phyloP scores from a whole-genome alignment of 53 echinoderm and acorn worm species.

The Stichopus horrens region DNA sequence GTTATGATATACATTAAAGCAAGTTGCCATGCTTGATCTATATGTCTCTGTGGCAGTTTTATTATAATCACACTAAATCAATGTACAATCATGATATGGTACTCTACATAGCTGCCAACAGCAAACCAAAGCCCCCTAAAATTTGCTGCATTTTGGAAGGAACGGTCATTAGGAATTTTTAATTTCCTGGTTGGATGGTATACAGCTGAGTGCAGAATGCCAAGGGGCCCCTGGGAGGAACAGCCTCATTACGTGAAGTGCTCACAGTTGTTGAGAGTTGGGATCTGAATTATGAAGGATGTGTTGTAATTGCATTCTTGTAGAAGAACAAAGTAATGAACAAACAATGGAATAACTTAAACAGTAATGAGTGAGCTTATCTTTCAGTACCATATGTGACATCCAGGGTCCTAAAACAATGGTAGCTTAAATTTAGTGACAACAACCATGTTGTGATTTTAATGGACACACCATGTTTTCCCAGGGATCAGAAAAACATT shows the following conservation, averaged over 20 bases:
- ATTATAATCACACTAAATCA: too few relatives aligned
- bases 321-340: slow-evolving; percentile 1
- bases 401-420: slow-evolving; percentile 17
- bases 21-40: too few relatives aligned
- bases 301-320: slow-evolving; percentile 15
- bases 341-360: slow-evolving; percentile 27
- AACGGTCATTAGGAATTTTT: slow-evolving; percentile 10
- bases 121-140: too few relatives aligned
- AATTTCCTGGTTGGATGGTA: slow-evolving; percentile 17
- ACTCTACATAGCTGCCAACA: too few relatives aligned
- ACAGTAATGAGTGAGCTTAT: slow-evolving; percentile 25
- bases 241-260: slow-evolving; percentile 9
- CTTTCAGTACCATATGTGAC: not conserved
- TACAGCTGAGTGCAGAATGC: not conserved
- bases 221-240: slow-evolving; percentile 28
- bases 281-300: not conserved
- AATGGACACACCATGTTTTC: not conserved
- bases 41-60: too few relatives aligned
- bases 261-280: not conserved
- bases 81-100: too few relatives aligned
- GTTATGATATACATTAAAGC: too few relatives aligned
- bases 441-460: not conserved
- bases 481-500: slow-evolving; percentile 5
- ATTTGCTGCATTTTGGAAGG: not conserved
- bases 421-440: not conserved